These are phyloP conservation scores for Sitophilus oryzae DNA, from an alignment of 1,140 invertebrate genomes.

Conservation along the genomic window DNA sequence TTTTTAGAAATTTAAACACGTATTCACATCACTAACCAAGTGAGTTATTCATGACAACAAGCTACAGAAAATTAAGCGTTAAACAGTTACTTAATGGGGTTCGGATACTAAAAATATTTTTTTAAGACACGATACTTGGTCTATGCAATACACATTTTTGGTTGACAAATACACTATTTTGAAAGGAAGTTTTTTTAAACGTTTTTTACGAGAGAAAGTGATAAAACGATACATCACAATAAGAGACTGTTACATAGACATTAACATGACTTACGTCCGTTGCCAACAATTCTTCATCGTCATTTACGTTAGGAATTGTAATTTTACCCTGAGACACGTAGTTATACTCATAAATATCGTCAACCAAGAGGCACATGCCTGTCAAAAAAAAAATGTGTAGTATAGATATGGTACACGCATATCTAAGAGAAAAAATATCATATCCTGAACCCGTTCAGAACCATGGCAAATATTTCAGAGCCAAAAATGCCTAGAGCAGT, in stretches of 20 bases:
- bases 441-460: too few species aligned
- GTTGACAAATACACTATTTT: too few species aligned
- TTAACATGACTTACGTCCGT: slow-evolving; percentile 81
- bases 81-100: not conserved
- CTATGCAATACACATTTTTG: too few species aligned
- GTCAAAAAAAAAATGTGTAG: slow-evolving; percentile 20
- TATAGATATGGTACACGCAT: too few species aligned
- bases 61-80: not conserved
- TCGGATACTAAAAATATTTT: not conserved
- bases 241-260: too few species aligned
- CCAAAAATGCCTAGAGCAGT: slow-evolving; percentile 3
- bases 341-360: slow-evolving; percentile 79
- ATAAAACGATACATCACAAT: too few species aligned
- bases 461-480: too few species aligned
- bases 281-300: slow-evolving; percentile 80
- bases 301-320: slow-evolving; percentile 89
- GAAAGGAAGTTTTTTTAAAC: too few species aligned
- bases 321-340: slow-evolving; percentile 89
- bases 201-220: too few species aligned
- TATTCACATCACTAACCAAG: too few species aligned
- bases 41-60: not conserved
- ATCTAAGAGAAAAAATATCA: too few species aligned
- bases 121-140: not conserved
- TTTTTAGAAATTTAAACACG: too few species aligned
- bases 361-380: slow-evolving; percentile 57